These are phyloP conservation scores for Odontocolon sp. DNA, from an alignment of 2,888 invertebrate genomes.

Conservation along the genomic window DNA sequence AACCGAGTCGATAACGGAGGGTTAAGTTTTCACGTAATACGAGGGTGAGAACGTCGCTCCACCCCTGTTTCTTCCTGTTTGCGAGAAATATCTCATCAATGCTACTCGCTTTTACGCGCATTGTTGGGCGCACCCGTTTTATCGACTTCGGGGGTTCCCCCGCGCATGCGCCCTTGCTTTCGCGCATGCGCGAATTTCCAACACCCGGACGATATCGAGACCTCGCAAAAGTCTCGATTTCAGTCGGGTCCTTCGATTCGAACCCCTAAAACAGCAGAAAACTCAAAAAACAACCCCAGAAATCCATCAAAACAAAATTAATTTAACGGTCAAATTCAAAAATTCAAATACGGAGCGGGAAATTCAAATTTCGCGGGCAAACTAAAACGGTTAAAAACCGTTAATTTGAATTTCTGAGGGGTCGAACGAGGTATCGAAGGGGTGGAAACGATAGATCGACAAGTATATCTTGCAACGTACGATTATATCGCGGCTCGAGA, in stretches of 20 bases:
- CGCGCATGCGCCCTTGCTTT: conserved; percentile 67
- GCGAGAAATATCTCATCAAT: neutral
- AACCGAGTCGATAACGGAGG: conserved; percentile 27
- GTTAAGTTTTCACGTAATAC: conserved; percentile 24
- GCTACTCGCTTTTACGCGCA: conserved; percentile 28
- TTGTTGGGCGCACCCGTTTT: conserved; percentile 66
- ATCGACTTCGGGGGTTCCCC: conserved; percentile 69
- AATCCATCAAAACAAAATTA: neutral
- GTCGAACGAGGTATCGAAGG: conserved; percentile 37
- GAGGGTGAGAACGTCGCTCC: conserved; percentile 40
- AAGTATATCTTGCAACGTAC: neutral
- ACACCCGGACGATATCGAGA: conserved; percentile 45
- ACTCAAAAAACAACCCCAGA: neutral
- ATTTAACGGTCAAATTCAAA: neutral
- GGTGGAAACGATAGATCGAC: conserved; percentile 49
- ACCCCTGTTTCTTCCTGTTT: conserved; percentile 14
- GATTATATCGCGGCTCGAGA: conserved; percentile 38
- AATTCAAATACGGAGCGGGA: conserved; percentile 11
- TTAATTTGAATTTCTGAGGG: neutral
- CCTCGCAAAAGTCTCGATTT: conserved; percentile 50
- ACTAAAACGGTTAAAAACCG: neutral
- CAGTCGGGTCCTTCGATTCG: neutral
- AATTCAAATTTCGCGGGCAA: conserved; percentile 3
- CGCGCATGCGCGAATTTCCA: conserved; percentile 42
- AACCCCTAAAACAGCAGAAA: neutral